Evolutionary conservation across 2,888 invertebrate genomes (phyloP).

Genomic region (Dynastes grantii): DNA sequence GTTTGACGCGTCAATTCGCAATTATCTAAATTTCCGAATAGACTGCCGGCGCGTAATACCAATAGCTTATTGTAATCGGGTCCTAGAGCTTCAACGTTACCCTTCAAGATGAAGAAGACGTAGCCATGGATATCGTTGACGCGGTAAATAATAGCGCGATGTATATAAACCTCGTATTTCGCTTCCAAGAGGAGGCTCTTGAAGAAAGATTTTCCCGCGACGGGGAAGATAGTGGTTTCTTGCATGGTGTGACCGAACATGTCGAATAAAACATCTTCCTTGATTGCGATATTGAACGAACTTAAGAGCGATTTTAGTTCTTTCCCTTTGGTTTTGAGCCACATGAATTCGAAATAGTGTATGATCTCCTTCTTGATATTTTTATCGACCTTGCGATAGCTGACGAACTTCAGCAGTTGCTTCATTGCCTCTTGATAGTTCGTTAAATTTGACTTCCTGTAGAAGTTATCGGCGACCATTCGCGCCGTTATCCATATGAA

Average conservation of each 20-base stretch:
- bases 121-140: constrained; percentile 57
- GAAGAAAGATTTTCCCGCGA: constrained; percentile 53
- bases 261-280: constrained; percentile 56
- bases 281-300: constrained; percentile 53
- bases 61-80: constrained; percentile 57
- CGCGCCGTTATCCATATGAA: constrained; percentile 47
- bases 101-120: constrained; percentile 58
- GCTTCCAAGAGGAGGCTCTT: constrained; percentile 53
- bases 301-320: constrained; percentile 49
- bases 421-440: constrained; percentile 59
- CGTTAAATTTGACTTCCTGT: constrained; percentile 53
- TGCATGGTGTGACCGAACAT: constrained; percentile 53
- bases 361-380: constrained; percentile 56
- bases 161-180: constrained; percentile 51
- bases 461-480: constrained; percentile 52
- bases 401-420: constrained; percentile 56
- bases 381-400: constrained; percentile 56
- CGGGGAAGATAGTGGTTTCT: constrained; percentile 51
- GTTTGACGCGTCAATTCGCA: constrained; percentile 55
- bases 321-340: constrained; percentile 55
- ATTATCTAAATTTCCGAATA: constrained; percentile 59
- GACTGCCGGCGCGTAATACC: constrained; percentile 56
- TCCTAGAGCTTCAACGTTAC: constrained; percentile 58
- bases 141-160: constrained; percentile 48
- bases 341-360: constrained; percentile 59